Conservation (phyloP, 2,797 vertebrate species). For the Acanthornis magna region DNA sequence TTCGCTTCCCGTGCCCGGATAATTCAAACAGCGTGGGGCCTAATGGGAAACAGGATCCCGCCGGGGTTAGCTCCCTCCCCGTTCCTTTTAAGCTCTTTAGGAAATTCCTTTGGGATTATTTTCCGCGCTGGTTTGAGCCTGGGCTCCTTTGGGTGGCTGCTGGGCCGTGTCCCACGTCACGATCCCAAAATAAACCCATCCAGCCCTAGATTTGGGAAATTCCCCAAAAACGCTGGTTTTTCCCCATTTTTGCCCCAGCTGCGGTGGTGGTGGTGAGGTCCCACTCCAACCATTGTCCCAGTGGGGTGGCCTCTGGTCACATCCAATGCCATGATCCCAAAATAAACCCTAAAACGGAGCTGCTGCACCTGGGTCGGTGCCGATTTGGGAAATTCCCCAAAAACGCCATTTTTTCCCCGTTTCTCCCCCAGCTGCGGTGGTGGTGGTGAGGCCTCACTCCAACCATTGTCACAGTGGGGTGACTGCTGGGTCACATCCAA, state of each 20-base stretch:
- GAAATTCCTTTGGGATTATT: background rate
- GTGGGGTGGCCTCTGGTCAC: too few species aligned
- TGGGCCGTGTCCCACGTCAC: accelerated
- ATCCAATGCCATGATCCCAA: too few species aligned
- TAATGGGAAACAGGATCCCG: background rate
- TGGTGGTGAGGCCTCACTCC: too few species aligned
- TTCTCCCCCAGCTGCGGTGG: too few species aligned
- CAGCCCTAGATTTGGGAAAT: too few species aligned
- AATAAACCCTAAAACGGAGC: too few species aligned
- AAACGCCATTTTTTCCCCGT: too few species aligned
- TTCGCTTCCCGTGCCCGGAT: slow-evolving; percentile 32
- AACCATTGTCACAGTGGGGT: too few species aligned
- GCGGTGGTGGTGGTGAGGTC: slow-evolving; percentile 86
- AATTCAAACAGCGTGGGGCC: slow-evolving; percentile 6
- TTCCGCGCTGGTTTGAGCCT: background rate
- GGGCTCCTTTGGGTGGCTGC: background rate
- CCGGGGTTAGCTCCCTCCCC: background rate
- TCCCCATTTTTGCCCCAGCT: background rate
- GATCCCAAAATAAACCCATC: background rate
- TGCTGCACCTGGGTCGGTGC: too few species aligned
- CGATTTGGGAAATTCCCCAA: too few species aligned
- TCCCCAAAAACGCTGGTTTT: background rate
- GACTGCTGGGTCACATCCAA: too few species aligned
- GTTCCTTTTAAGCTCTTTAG: background rate
- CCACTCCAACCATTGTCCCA: slow-evolving; percentile 89